A percentile compares a stretch with the other conserved stretches of the same genome.
phyloP scores from a whole-genome alignment of 2,113 vertebrate species.

The Osmerus eperlanus region DNA sequence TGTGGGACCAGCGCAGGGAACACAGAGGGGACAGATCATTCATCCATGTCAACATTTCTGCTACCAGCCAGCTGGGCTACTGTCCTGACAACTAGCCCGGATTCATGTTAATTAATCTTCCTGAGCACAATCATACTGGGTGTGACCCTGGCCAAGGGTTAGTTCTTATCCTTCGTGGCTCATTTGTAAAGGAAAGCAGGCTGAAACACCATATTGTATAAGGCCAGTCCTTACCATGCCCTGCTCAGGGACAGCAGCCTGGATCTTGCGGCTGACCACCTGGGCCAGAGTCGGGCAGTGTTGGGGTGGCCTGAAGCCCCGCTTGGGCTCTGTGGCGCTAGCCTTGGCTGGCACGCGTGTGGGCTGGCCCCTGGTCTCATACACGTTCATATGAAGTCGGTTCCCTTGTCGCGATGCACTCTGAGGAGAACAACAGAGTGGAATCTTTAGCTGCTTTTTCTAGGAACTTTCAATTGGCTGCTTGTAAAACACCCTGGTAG shows the following conservation, averaged over 20 bases:
- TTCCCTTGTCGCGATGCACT: constrained; percentile 70
- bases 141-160: background rate
- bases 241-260: constrained; percentile 69
- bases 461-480: too few species aligned
- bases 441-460: background rate
- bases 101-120: too few species aligned
- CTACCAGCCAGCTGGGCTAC: too few species aligned
- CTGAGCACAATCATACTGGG: too few species aligned
- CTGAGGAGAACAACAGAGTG: constrained; percentile 34
- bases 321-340: constrained; percentile 65
- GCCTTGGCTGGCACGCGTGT: constrained; percentile 51
- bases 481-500: too few species aligned
- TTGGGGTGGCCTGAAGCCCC: constrained; percentile 72
- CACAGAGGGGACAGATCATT: background rate
- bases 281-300: constrained; percentile 68
- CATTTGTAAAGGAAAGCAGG: background rate
- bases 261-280: constrained; percentile 70
- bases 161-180: background rate
- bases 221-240: constrained; percentile 59
- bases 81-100: too few species aligned
- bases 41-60: background rate
- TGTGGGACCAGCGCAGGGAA: constrained; percentile 25
- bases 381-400: constrained; percentile 73
- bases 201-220: background rate
- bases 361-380: constrained; percentile 64